A percentile compares a stretch with the other conserved stretches of the same genome.
Evolutionary conservation across 2,797 vertebrate species (phyloP).

Genomic region (Typhlichthys eigenmanni): DNA sequence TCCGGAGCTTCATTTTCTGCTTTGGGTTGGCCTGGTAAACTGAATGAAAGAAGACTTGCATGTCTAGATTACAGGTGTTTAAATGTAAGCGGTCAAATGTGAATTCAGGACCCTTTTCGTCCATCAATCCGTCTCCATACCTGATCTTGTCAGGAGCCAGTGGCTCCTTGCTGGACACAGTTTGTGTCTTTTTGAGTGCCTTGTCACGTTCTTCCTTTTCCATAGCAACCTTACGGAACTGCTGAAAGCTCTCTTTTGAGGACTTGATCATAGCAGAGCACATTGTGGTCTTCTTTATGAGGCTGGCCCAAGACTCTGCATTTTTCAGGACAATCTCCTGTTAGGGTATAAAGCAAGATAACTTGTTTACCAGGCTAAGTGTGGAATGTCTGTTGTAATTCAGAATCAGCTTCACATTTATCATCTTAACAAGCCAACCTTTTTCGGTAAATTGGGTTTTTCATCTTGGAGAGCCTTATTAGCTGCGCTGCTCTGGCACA

Average conservation of each 20-base stretch:
- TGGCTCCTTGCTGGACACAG: constrained; percentile 53
- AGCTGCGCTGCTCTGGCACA: constrained; percentile 17
- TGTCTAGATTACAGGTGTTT: no score
- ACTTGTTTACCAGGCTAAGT: not conserved
- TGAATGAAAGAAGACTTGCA: constrained; percentile 35
- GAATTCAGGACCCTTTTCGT: not conserved
- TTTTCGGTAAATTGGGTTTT: constrained; percentile 57
- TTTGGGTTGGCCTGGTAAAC: constrained; percentile 29
- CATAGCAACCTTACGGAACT: constrained; percentile 85
- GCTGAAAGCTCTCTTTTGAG: constrained; percentile 86
- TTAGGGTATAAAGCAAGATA: not conserved
- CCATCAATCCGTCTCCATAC: constrained; percentile 55
- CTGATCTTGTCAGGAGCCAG: constrained; percentile 67
- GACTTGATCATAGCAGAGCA: constrained; percentile 76
- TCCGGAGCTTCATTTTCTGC: constrained; percentile 19
- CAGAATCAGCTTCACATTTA: not conserved
- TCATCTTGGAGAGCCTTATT: constrained; percentile 51
- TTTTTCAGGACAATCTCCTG: constrained; percentile 85
- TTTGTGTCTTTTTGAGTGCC: constrained; percentile 68
- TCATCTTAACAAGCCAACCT: constrained; percentile 50
- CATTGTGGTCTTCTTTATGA: constrained; percentile 74
- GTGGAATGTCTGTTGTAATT: not conserved
- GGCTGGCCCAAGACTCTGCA: constrained; percentile 83
- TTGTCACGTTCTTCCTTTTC: constrained; percentile 82
- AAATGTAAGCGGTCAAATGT: not conserved